phyloP scores from a whole-genome alignment of 2,797 vertebrate genomes.

The Pteropus rufus region DNA sequence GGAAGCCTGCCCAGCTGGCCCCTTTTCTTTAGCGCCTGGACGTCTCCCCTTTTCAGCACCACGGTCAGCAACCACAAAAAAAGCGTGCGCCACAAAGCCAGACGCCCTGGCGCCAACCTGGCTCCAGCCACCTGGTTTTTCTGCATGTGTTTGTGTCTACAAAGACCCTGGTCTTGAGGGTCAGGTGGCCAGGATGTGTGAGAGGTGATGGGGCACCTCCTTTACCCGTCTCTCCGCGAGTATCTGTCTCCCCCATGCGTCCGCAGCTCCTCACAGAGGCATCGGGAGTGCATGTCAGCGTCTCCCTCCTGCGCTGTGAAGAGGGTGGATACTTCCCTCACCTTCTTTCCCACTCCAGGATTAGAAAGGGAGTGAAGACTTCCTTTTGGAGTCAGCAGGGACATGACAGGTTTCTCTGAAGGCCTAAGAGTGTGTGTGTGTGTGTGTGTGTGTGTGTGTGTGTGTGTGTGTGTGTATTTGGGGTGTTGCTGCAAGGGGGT shows the following conservation, averaged over 20 bases:
- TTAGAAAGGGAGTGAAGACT: neutral
- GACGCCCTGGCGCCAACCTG: neutral
- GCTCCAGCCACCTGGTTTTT: fast-evolving
- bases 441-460: neutral
- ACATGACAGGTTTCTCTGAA: neutral
- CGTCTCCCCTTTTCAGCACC: slow-evolving; percentile 37
- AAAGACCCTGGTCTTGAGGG: neutral
- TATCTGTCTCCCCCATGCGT: slow-evolving; percentile 74
- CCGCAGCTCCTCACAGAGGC: slow-evolving; percentile 40
- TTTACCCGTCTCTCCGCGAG: neutral
- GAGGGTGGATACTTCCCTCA: neutral
- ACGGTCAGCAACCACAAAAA: neutral
- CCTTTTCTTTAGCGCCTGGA: neutral
- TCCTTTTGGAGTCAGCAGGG: neutral
- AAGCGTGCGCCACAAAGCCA: fast-evolving
- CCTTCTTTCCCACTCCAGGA: neutral
- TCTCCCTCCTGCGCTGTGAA: neutral
- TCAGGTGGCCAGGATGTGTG: neutral
- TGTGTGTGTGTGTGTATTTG: neutral
- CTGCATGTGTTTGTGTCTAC: neutral
- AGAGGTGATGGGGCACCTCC: neutral
- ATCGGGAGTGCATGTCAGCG: neutral
- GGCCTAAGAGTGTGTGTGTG: neutral
- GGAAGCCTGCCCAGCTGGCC: neutral
- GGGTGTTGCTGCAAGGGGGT: neutral